Base-by-base conservation (phyloP, 2,888 invertebrate species). In the Drosophila multiciliata region DNA sequence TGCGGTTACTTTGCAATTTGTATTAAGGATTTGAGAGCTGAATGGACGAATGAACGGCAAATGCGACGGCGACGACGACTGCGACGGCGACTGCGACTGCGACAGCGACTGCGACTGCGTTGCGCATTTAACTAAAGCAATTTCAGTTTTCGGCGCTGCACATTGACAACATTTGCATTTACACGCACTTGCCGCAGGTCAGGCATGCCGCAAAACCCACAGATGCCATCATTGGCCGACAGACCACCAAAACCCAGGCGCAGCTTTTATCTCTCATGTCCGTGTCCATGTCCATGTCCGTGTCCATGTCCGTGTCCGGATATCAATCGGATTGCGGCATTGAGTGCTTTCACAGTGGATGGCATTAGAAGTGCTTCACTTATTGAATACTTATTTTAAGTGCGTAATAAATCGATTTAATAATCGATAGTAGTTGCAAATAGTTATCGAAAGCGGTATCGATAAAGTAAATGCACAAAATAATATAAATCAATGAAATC, bases 1-100 rank as follows among this genome's bases (percentile, higher is more conserved):
- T 53, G 91, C 87, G 91, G 91, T 87, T 90, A 84, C 89, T 91
- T 91, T 87, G 91, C 91, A 91, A 91, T 91, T 91, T 91, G 90
- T 90, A 90, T 82, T 86, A 87, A 83, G 87, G 87, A 86, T 83
- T 86, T 78, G 54, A 54, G 66, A 60, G 59, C 66, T 78, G 78
- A 83, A 79, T 81, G 76, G 50, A 45, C 17, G 23, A 9, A 26
- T 26, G 38, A 11, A 54, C 26, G 26, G 36, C 45, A 20, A 45
- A 20, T 45, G 45, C 66, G 60, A 54, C 12, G 52, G 68, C 62
- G 52, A 49, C 62, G 73, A 80, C 69, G 80, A 80, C 36, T 3
- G 7, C 71, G 75, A 50, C 17, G 36, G 73, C 62, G 52, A 49
- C 62, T 78, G 83, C 69, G 80, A 80, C 36, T 1, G 36, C 73